Evolutionary conservation across 2,113 vertebrate species (phyloP).

Genomic region (Equus przewalskii): DNA sequence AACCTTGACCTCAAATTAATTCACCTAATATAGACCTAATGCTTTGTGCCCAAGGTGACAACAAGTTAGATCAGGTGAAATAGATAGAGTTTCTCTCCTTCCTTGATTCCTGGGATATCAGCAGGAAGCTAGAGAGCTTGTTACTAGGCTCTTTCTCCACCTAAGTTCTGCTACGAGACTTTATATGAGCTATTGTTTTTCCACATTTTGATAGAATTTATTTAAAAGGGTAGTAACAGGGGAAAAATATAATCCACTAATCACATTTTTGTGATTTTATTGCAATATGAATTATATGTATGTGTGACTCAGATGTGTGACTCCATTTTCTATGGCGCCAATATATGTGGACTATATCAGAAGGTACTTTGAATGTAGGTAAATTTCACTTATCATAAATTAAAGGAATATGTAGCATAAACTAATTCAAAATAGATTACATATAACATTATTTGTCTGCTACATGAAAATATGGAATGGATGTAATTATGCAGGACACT

Average conservation of each 20-base stretch:
- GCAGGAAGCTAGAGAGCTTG: not conserved
- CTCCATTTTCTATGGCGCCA: not conserved
- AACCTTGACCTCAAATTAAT: not conserved
- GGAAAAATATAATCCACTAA: not conserved
- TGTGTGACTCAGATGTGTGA: not conserved
- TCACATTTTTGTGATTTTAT: slow-evolving; percentile 17
- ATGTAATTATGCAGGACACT: not conserved
- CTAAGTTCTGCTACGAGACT: not conserved
- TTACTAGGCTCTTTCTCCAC: not conserved
- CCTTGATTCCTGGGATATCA: not conserved
- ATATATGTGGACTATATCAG: not conserved
- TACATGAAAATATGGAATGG: slow-evolving; percentile 40
- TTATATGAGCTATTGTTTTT: not conserved
- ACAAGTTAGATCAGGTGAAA: not conserved
- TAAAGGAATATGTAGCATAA: not conserved
- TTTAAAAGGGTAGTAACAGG: not conserved
- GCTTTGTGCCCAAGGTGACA: not conserved
- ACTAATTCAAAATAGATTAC: slow-evolving; percentile 55
- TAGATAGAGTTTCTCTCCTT: not conserved
- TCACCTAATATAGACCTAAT: not conserved
- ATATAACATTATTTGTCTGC: slow-evolving; percentile 49
- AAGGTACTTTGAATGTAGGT: not conserved
- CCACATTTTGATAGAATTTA: not conserved
- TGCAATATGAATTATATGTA: not conserved
- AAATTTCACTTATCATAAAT: slow-evolving; percentile 42